These are phyloP conservation scores for Deroplatys truncata DNA, from an alignment of 2,888 invertebrate species.

Conservation along the genomic window DNA sequence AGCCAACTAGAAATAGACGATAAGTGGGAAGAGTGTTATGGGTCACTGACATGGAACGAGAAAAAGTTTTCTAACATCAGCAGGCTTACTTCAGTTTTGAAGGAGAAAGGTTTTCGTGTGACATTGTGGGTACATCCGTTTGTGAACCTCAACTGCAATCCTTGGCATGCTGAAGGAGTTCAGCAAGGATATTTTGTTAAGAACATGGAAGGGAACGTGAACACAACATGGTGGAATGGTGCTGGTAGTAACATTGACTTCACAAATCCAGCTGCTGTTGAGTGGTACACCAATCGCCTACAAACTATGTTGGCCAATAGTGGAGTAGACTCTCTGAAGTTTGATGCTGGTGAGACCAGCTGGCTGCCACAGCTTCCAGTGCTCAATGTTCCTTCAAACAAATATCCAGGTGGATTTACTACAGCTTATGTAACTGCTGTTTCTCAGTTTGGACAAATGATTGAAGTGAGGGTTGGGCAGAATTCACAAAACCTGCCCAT, in stretches of 20 bases:
- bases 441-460: conserved; percentile 57
- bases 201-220: conserved; percentile 39
- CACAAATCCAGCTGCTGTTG: conserved; percentile 61
- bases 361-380: conserved; percentile 49
- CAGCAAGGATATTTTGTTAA: conserved; percentile 54
- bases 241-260: conserved; percentile 64
- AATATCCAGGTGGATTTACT: conserved; percentile 13
- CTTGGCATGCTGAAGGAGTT: conserved; percentile 55
- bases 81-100: conserved; percentile 55
- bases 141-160: conserved; percentile 65
- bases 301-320: conserved; percentile 52
- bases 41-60: conserved; percentile 68
- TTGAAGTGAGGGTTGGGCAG: conserved; percentile 68
- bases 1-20: conserved; percentile 85
- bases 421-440: conserved; percentile 51
- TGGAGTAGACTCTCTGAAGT: conserved; percentile 72
- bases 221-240: conserved; percentile 51
- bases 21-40: conserved; percentile 83
- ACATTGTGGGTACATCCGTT: conserved; percentile 86
- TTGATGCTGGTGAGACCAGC: conserved; percentile 75
- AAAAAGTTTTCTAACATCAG: conserved; percentile 66
- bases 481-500: conserved; percentile 66
- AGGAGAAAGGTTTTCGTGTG: conserved; percentile 57
- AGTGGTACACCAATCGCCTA: conserved; percentile 41
- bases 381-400: background rate